A percentile compares a stretch with the other conserved stretches of the same genome.
These are phyloP conservation scores for Nicator chloris DNA, from an alignment of 2,113 vertebrate genomes.

Conservation along the genomic window DNA sequence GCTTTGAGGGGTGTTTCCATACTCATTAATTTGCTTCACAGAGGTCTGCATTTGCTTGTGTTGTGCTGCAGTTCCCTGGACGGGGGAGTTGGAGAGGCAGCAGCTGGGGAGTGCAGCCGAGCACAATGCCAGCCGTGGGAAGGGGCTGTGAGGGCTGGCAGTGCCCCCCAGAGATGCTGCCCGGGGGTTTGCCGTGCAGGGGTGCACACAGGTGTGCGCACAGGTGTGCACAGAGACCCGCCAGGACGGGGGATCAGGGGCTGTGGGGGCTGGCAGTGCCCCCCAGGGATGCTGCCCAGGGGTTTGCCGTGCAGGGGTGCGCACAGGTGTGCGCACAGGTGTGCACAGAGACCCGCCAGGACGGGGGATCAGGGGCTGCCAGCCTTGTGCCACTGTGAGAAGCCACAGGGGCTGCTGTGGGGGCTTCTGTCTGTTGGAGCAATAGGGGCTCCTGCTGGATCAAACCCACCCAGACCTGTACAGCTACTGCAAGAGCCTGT, in stretches of 20 bases:
- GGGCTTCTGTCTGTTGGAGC: slow-evolving; percentile 77
- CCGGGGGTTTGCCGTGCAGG: too few species aligned
- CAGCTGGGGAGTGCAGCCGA: not conserved
- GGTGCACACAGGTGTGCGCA: too few species aligned
- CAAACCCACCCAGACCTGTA: slow-evolving; percentile 57
- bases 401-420: not conserved
- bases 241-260: too few species aligned
- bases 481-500: slow-evolving; percentile 58
- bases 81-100: not conserved
- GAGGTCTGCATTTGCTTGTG: not conserved
- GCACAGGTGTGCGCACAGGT: too few species aligned
- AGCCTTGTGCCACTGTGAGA: rapidly evolving
- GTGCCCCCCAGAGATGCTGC: too few species aligned
- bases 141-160: too few species aligned
- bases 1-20: rapidly evolving
- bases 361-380: rapidly evolving
- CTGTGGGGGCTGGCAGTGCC: too few species aligned
- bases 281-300: too few species aligned
- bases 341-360: rapidly evolving
- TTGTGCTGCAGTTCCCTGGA: not conserved
- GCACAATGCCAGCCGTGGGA: too few species aligned
- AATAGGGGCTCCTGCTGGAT: slow-evolving; percentile 77
- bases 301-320: too few species aligned
- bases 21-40: not conserved
- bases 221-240: too few species aligned